Evolutionary conservation across 2,113 vertebrate species (phyloP).

Genomic region (Gymnocephalus cernua): DNA sequence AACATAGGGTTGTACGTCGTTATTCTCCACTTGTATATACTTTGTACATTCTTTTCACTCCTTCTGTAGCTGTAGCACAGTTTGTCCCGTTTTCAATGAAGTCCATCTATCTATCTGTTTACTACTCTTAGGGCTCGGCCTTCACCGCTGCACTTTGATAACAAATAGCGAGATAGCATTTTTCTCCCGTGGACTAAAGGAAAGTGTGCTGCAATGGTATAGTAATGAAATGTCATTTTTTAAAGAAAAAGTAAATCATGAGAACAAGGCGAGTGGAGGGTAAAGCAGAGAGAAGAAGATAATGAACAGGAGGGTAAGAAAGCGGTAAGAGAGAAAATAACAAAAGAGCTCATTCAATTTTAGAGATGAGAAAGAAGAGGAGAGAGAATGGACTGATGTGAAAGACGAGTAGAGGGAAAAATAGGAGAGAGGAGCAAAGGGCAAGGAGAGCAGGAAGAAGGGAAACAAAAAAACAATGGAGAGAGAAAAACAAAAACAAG

Average conservation of each 20-base stretch:
- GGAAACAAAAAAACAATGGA: too few relatives aligned
- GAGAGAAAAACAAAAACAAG: too few relatives aligned
- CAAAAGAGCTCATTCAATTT: neutral
- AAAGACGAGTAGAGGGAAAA: slow-evolving; percentile 8
- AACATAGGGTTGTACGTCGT: too few relatives aligned
- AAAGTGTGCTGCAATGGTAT: too few relatives aligned
- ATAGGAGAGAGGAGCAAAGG: slow-evolving; percentile 7
- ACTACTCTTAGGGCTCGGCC: too few relatives aligned
- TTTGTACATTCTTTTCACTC: too few relatives aligned
- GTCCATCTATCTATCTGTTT: too few relatives aligned
- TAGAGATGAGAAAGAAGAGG: neutral
- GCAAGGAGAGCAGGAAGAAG: neutral
- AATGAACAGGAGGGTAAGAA: neutral
- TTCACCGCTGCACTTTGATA: neutral
- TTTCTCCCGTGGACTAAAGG: neutral
- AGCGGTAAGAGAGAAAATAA: neutral
- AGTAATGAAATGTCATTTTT: neutral
- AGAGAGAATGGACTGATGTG: slow-evolving; percentile 7
- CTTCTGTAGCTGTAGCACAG: too few relatives aligned
- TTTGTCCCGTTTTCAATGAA: too few relatives aligned
- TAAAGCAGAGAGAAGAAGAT: neutral
- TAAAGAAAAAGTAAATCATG: neutral
- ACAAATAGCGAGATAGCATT: neutral
- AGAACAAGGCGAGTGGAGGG: neutral
- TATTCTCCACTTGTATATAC: too few relatives aligned